phyloP scores from a whole-genome alignment of 2,888 invertebrate genomes.

The Trichopoda pennipes region DNA sequence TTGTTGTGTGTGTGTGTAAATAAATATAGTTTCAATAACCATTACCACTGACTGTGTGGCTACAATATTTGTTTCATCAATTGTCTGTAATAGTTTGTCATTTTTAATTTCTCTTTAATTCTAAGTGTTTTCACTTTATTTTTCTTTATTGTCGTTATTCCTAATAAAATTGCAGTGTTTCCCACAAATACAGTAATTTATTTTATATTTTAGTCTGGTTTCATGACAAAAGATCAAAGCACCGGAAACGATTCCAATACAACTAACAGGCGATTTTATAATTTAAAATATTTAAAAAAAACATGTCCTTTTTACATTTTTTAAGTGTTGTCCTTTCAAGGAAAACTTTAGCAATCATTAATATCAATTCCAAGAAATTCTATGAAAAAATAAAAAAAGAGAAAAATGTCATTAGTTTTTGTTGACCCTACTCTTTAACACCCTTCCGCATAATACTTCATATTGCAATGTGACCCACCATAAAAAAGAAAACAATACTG shows the following conservation, averaged over 20 bases:
- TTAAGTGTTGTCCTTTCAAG: conserved; percentile 41
- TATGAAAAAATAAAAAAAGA: neutral
- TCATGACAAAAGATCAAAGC: conserved; percentile 55
- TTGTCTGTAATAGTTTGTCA: neutral
- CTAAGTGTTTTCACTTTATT: conserved; percentile 49
- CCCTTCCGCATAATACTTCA: too few species aligned
- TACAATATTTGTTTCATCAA: conserved; percentile 3
- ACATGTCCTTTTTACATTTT: conserved; percentile 29
- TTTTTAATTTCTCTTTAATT: conserved; percentile 17
- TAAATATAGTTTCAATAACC: neutral
- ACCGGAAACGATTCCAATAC: conserved; percentile 47
- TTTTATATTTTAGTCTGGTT: conserved; percentile 38
- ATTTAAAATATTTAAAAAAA: conserved; percentile 36
- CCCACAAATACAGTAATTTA: conserved; percentile 52
- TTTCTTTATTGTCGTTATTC: conserved; percentile 39
- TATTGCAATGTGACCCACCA: too few species aligned
- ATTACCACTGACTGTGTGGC: conserved; percentile 25
- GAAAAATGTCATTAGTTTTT: neutral
- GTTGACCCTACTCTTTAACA: too few species aligned
- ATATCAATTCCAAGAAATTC: neutral
- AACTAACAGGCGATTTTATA: neutral
- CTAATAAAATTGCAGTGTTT: conserved; percentile 43
- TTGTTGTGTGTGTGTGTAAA: neutral
- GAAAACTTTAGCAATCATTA: conserved; percentile 28
- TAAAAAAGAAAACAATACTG: too few species aligned